These are phyloP conservation scores for Incurvaria masculella DNA, from an alignment of 2,888 invertebrate genomes.

Conservation along the genomic window DNA sequence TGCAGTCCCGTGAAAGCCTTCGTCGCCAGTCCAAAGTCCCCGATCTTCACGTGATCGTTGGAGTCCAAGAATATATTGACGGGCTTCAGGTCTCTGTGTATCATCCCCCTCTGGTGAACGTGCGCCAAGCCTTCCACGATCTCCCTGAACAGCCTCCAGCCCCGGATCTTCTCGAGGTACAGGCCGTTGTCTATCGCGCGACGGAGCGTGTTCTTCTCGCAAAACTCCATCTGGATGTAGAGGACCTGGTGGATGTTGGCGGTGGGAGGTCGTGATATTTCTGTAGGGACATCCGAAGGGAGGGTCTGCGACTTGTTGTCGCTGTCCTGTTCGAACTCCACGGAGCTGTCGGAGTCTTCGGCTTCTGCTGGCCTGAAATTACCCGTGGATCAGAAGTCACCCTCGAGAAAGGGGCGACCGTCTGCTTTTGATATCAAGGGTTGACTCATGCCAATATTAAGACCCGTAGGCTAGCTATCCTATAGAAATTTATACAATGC, in stretches of 20 bases:
- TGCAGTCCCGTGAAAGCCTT: constrained; percentile 49
- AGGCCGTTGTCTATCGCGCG: constrained; percentile 85
- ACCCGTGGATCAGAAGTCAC: too few relatives aligned
- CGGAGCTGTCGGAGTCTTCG: constrained; percentile 54
- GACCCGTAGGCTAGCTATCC: too few relatives aligned
- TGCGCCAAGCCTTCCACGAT: constrained; percentile 86
- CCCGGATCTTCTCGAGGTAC: constrained; percentile 70
- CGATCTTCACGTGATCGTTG: constrained; percentile 95
- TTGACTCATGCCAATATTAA: too few relatives aligned
- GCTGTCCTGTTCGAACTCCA: constrained; percentile 59
- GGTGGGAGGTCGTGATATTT: constrained; percentile 24
- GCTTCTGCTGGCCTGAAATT: constrained; percentile 30
- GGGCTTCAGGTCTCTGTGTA: constrained; percentile 81
- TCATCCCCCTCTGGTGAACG: constrained; percentile 91
- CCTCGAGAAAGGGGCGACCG: too few relatives aligned
- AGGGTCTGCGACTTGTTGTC: constrained; percentile 31
- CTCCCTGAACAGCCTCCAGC: constrained; percentile 93
- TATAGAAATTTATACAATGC: too few relatives aligned
- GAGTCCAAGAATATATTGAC: constrained; percentile 94
- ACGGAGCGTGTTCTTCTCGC: constrained; percentile 90
- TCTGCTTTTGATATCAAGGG: too few relatives aligned
- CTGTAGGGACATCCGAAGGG: constrained; percentile 31
- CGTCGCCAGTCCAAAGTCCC: constrained; percentile 96
- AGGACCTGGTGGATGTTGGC: constrained; percentile 59
- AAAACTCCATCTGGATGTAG: constrained; percentile 98